phyloP scores from a whole-genome alignment of 1,140 invertebrate species.

The Conopomorpha cramerella region DNA sequence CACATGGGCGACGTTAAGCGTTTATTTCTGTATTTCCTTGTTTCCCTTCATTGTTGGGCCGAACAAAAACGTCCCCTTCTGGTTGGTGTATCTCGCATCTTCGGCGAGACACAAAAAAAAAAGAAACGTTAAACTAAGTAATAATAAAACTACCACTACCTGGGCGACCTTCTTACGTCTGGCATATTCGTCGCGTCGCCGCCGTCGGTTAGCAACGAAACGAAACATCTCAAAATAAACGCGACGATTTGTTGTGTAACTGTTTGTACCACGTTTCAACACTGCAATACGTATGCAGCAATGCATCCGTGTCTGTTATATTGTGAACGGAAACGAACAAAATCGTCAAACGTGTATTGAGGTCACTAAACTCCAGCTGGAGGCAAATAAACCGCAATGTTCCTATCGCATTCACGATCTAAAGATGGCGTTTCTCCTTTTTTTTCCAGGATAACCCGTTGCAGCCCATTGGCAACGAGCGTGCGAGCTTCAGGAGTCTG shows the following conservation, averaged over 20 bases:
- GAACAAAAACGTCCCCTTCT: no score
- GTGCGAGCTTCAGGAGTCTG: constrained; percentile 77
- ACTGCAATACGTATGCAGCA: constrained; percentile 21
- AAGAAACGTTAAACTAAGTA: background rate
- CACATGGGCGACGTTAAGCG: no score
- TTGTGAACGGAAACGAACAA: constrained; percentile 34
- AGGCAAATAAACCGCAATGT: no score
- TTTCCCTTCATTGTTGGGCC: no score
- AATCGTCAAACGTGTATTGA: constrained; percentile 17
- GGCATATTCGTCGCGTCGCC: background rate
- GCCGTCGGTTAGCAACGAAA: no score
- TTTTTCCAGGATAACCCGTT: constrained; percentile 75
- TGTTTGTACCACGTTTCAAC: constrained; percentile 22
- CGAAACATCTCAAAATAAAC: constrained; percentile 28
- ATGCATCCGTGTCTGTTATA: constrained; percentile 30
- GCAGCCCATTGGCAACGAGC: constrained; percentile 71
- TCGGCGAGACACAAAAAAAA: background rate
- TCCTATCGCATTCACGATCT: no score
- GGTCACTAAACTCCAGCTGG: constrained; percentile 27
- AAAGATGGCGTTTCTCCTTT: no score
- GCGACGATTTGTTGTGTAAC: constrained; percentile 27
- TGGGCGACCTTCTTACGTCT: constrained; percentile 20
- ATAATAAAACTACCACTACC: background rate
- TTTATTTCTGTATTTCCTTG: no score
- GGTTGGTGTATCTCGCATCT: no score